Evolutionary conservation across 2,113 vertebrate genomes (phyloP).

Genomic region (Chaetorhynchus papuensis): DNA sequence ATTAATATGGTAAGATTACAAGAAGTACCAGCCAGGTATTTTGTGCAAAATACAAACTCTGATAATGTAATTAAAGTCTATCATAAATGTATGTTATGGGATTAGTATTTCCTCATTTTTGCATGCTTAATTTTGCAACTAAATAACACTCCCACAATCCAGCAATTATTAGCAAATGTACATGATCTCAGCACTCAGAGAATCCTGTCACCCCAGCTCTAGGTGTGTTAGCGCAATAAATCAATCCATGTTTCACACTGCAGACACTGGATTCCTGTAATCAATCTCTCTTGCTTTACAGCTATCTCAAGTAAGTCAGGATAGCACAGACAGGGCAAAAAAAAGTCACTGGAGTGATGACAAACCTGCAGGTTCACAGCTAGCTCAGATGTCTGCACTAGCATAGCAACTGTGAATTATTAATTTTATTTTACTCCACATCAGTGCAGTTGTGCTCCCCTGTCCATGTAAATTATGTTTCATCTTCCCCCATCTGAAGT

Average conservation of each 20-base stretch:
- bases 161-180: neutral
- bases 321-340: neutral
- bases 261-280: neutral
- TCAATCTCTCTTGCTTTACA: neutral
- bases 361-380: neutral
- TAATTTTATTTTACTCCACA: neutral
- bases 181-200: neutral
- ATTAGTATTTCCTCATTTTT: neutral
- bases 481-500: neutral
- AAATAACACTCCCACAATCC: neutral
- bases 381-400: neutral
- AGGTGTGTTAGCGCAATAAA: neutral
- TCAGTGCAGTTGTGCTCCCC: neutral
- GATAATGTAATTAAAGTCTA: neutral
- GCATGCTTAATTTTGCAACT: neutral
- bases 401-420: neutral
- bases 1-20: neutral
- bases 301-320: neutral
- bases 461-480: neutral
- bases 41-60: neutral
- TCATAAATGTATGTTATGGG: neutral
- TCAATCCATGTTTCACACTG: neutral
- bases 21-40: neutral
- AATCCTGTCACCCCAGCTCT: neutral
- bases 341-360: neutral